Evolutionary conservation across 2,797 vertebrate genomes (phyloP), one percentile per base, ranked within the genome.

Genomic region (Gouania willdenowi): DNA sequence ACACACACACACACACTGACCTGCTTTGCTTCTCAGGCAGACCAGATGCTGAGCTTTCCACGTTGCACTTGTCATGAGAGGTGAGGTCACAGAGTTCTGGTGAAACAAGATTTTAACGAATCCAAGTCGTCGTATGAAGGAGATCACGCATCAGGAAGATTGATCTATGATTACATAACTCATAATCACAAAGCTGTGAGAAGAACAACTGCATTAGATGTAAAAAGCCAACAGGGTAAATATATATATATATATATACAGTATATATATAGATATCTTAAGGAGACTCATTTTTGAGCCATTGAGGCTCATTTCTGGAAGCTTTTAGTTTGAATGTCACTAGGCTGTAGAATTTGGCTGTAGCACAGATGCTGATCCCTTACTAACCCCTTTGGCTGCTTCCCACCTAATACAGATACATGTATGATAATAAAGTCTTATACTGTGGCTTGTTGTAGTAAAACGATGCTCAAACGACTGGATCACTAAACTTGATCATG

Each of bases 41-140:
- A 43, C 54, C 77, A 82, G 66, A 79, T 82, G 75, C 56, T 63
- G n/a, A 19, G 41, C 17, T 57, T 53, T 70, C 32, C 43, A 61
- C 18, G 5, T 63, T 37, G 35, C 22, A 35, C 48, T 62, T 42
- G 42, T 43, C 28, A 41, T 13, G 13, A 35, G 23, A 12, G 22
- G 7, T 26, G 47, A 33, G n/a, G n/a, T n/a, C n/a, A 55, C 71
- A 35, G 63, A 55, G 44, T 63, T 15, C 17, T 51, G 20, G 10
- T 65, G 52, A 36, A 52, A 65, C 50, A 38, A 7, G 37, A 28
- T 47, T 67, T 49, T 49, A 26, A 21, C n/a, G 16, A 59, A 48
- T 46, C 63, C 48, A 61, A 63, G 73, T 51, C 64, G 47, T 27
- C 10, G 4, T 8, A 45, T 52, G 41, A 31, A 38, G 30, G 34